phyloP scores from a whole-genome alignment of 2,113 vertebrate species.

The Machaerirhynchus nigripectus region DNA sequence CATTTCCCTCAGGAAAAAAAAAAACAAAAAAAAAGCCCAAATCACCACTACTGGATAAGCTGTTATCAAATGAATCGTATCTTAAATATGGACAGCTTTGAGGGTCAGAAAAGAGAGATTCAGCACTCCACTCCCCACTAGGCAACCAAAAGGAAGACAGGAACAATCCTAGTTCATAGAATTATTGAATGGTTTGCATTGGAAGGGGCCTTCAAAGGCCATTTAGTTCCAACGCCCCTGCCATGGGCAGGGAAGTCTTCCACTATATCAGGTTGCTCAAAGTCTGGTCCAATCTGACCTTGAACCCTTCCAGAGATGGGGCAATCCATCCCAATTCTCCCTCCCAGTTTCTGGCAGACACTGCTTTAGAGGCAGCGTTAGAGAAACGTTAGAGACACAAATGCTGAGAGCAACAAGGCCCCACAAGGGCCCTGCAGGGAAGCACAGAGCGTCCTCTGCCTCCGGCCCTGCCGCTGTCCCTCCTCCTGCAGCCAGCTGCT shows the following conservation, averaged over 20 bases:
- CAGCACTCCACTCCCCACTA: neutral
- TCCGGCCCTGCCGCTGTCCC: neutral
- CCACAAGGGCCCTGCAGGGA: fast-evolving
- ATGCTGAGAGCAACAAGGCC: neutral
- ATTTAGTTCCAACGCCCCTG: fast-evolving
- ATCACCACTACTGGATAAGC: neutral
- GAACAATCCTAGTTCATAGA: neutral
- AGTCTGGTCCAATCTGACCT: neutral
- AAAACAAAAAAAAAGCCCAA: neutral
- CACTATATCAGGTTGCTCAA: neutral
- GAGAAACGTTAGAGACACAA: neutral
- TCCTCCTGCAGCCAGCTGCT: neutral
- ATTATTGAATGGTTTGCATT: neutral
- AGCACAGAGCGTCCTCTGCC: neutral
- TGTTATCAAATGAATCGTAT: neutral
- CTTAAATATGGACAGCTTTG: neutral
- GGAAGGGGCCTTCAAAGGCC: neutral
- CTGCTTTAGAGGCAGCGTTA: no score
- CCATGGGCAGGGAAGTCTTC: neutral
- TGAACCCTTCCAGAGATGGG: neutral
- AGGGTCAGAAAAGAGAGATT: neutral
- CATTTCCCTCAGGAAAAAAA: neutral
- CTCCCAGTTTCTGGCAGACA: neutral
- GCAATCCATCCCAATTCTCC: neutral
- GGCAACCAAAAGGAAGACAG: neutral